phyloP scores from a whole-genome alignment of 2,797 vertebrate species.

The Dermochelys coriacea region DNA sequence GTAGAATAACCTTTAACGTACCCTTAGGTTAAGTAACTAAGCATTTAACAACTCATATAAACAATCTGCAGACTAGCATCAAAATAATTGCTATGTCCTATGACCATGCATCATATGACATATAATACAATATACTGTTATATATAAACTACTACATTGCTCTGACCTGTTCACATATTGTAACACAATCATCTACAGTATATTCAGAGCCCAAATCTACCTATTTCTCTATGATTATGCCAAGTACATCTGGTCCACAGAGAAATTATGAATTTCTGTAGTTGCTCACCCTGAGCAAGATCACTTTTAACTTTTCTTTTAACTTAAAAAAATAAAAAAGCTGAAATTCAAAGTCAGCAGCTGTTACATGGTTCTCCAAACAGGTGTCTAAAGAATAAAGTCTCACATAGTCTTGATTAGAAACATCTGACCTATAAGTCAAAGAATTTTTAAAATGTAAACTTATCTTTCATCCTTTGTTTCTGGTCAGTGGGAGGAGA shows the following conservation, averaged over 20 bases:
- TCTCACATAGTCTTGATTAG: neutral
- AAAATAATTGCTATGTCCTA: neutral
- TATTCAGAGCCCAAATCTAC: neutral
- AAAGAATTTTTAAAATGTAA: neutral
- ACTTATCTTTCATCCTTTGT: neutral
- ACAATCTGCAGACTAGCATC: neutral
- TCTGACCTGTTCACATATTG: neutral
- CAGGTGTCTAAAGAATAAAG: neutral
- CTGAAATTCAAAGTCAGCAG: neutral
- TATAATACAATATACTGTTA: neutral
- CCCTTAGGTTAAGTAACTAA: neutral
- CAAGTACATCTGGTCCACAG: neutral
- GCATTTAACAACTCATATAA: neutral
- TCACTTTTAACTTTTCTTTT: neutral
- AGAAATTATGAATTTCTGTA: neutral
- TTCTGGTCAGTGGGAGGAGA: neutral
- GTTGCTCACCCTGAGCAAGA: neutral
- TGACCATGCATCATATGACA: neutral
- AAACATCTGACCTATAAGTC: neutral
- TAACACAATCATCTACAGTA: neutral
- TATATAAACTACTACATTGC: neutral
- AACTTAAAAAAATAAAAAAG: neutral
- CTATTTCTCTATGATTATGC: neutral
- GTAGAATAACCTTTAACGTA: neutral
- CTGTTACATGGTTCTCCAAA: neutral